Conservation (phyloP, 2,888 invertebrate genomes). For the Drosophila yooni region DNA sequence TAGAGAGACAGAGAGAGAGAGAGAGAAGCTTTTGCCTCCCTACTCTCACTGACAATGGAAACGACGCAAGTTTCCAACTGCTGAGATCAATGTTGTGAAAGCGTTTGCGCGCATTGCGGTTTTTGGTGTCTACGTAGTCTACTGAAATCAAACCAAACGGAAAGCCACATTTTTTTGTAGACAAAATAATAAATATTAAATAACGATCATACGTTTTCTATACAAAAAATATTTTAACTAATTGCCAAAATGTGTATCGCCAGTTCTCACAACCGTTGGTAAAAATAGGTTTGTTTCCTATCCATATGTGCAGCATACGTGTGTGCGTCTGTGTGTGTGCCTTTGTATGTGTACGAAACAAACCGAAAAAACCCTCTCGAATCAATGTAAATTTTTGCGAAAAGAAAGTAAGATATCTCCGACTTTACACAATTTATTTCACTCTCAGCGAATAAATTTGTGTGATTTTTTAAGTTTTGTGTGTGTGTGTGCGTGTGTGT, state of each 20-base stretch:
- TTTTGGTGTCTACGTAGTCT: constrained; percentile 36
- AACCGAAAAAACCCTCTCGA: constrained; percentile 23
- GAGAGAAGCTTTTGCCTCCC: constrained; percentile 39
- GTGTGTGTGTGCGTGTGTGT: not conserved
- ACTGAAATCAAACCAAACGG: constrained; percentile 46
- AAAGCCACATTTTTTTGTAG: constrained; percentile 26
- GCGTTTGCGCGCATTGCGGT: constrained; percentile 52
- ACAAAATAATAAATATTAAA: constrained; percentile 9
- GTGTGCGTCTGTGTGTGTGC: constrained; percentile 6
- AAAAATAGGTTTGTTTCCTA: not conserved
- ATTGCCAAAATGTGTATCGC: not conserved
- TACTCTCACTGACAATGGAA: constrained; percentile 52
- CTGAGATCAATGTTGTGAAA: constrained; percentile 60
- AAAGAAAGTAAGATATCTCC: constrained; percentile 51
- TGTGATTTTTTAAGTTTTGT: not conserved
- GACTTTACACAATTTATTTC: constrained; percentile 24
- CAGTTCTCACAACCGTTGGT: not conserved
- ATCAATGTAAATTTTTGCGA: constrained; percentile 47
- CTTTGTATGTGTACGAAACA: constrained; percentile 16
- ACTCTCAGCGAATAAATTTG: not conserved
- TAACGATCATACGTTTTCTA: constrained; percentile 1
- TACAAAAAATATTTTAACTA: not conserved
- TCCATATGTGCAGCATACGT: constrained; percentile 14
- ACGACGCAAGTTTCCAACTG: constrained; percentile 47
- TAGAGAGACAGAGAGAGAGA: constrained; percentile 10